Evolutionary conservation across 2,888 invertebrate genomes (phyloP).

Genomic region (Clusia tigrina): DNA sequence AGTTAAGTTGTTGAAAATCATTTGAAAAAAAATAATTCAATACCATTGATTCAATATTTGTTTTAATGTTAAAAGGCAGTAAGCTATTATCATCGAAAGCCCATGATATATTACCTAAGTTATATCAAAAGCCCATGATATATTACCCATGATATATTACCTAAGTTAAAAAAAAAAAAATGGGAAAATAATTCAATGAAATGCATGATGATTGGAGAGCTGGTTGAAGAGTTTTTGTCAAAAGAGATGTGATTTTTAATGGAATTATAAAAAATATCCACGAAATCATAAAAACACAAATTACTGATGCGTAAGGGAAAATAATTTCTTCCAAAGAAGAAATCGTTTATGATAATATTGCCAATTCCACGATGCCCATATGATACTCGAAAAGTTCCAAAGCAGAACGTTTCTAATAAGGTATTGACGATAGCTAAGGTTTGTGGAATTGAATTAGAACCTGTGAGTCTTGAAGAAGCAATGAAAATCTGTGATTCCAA

Average conservation of each 20-base stretch:
- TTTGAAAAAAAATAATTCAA: too few relatives aligned
- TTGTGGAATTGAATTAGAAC: conserved; percentile 7
- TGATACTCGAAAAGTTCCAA: conserved; percentile 3
- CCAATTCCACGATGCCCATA: conserved; percentile 16
- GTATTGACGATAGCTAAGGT: conserved; percentile 7
- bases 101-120: too few relatives aligned
- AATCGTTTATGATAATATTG: conserved; percentile 1
- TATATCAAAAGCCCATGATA: too few relatives aligned
- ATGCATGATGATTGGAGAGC: conserved; percentile 23
- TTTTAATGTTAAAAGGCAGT: too few relatives aligned
- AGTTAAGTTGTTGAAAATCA: too few relatives aligned
- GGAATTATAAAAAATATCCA: background rate
- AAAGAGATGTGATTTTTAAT: conserved; percentile 21
- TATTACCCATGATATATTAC: too few relatives aligned
- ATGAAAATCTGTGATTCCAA: conserved; percentile 3
- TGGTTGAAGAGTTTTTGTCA: conserved; percentile 18
- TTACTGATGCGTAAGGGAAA: background rate
- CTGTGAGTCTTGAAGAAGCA: conserved; percentile 10
- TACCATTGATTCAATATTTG: too few relatives aligned
- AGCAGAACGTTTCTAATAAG: background rate
- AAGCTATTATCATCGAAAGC: too few relatives aligned
- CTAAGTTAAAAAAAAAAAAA: too few relatives aligned
- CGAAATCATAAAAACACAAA: background rate
- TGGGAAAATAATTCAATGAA: conserved; percentile 30
- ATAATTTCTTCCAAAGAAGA: background rate